These are phyloP conservation scores for Metopia argyrocephala DNA, from an alignment of 2,888 invertebrate species.

Conservation along the genomic window DNA sequence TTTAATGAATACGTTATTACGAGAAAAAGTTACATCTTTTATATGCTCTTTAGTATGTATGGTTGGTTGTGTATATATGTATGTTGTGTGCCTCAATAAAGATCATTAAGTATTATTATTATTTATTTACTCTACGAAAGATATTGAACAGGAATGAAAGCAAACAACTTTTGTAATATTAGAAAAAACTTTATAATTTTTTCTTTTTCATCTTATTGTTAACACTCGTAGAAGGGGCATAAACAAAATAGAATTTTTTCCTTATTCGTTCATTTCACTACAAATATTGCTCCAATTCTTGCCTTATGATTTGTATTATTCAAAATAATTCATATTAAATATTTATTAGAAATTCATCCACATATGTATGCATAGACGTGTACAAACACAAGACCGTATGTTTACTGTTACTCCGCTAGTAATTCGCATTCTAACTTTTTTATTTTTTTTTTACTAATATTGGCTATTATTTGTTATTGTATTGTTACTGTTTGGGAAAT, in stretches of 20 bases:
- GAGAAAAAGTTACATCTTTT: slow-evolving; percentile 50
- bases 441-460: no score
- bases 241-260: background rate
- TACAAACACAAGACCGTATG: no score
- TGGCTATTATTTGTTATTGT: no score
- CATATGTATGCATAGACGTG: no score
- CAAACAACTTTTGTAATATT: no score
- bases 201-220: no score
- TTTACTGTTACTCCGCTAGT: no score
- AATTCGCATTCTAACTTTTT: no score
- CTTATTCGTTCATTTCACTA: background rate
- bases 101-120: background rate
- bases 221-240: background rate
- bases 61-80: background rate
- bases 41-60: background rate
- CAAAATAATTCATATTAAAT: background rate
- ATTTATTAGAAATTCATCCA: background rate
- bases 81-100: background rate
- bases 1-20: slow-evolving; percentile 58
- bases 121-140: background rate
- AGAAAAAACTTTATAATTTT: no score
- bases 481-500: no score
- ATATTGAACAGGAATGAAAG: background rate
- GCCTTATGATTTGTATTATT: background rate
- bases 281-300: background rate